phyloP scores from a whole-genome alignment of 2,888 invertebrate species.

The Hermaeophaga mercurialis region DNA sequence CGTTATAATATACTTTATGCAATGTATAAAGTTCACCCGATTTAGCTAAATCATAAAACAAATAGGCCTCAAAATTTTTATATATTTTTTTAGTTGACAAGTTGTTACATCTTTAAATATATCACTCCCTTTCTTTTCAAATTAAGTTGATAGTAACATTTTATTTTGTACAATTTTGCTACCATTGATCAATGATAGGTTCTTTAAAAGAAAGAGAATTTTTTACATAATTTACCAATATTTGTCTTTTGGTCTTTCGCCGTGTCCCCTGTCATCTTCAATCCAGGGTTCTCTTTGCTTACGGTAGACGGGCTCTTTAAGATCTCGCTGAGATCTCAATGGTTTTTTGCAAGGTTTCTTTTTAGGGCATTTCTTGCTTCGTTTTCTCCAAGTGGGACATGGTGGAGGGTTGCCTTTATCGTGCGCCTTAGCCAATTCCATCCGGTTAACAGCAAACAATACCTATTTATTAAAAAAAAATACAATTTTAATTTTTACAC shows the following conservation, averaged over 20 bases:
- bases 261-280: slow-evolving; percentile 14
- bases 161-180: too few species aligned
- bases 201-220: too few species aligned
- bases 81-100: too few species aligned
- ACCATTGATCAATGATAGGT: too few species aligned
- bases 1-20: too few species aligned
- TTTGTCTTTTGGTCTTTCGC: not conserved
- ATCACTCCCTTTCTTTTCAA: too few species aligned
- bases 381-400: slow-evolving; percentile 17
- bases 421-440: slow-evolving; percentile 23
- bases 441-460: not conserved
- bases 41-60: too few species aligned
- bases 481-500: too few species aligned
- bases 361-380: slow-evolving; percentile 21
- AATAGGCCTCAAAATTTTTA: too few species aligned
- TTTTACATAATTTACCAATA: slow-evolving; percentile 1
- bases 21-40: too few species aligned
- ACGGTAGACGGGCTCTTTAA: slow-evolving; percentile 24
- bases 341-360: slow-evolving; percentile 12
- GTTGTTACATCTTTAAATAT: too few species aligned
- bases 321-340: slow-evolving; percentile 26
- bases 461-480: not conserved
- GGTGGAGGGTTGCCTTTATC: slow-evolving; percentile 33
- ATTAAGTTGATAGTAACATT: too few species aligned
- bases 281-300: slow-evolving; percentile 21